Evolutionary conservation across 2,113 vertebrate genomes (phyloP).

Genomic region (Hipposideros armiger): DNA sequence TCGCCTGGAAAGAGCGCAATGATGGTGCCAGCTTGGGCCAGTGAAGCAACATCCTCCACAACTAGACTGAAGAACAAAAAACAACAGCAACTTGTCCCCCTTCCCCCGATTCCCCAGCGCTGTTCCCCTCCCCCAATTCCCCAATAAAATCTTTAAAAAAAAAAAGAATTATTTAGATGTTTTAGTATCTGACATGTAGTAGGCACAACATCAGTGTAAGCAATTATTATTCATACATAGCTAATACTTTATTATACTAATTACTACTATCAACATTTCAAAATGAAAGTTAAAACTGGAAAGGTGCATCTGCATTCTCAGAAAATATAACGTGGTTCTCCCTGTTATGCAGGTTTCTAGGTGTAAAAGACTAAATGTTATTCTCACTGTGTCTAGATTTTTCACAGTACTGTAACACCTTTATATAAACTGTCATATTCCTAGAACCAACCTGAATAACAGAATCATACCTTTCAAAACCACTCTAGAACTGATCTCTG

Average conservation of each 20-base stretch:
- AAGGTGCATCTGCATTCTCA: neutral
- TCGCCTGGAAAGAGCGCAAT: no score
- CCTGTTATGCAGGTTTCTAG: neutral
- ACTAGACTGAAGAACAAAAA: no score
- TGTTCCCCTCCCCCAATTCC: no score
- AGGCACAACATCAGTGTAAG: neutral
- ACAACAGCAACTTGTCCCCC: no score
- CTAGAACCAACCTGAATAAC: conserved; percentile 58
- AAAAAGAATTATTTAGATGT: neutral
- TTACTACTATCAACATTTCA: neutral
- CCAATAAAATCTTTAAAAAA: no score
- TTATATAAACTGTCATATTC: conserved; percentile 58
- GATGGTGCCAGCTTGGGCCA: no score
- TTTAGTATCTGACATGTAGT: neutral
- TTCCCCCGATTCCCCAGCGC: no score
- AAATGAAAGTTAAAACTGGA: conserved; percentile 20
- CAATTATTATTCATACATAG: neutral
- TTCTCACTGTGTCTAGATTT: conserved; percentile 62
- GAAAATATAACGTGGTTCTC: neutral
- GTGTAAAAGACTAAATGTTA: conserved; percentile 50
- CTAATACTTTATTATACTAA: neutral
- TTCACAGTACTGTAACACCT: conserved; percentile 61
- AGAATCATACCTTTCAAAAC: conserved; percentile 38
- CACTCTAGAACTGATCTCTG: neutral
- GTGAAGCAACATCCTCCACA: no score